Conservation (phyloP, 2,888 invertebrate species). For the Nycteola revayana region DNA sequence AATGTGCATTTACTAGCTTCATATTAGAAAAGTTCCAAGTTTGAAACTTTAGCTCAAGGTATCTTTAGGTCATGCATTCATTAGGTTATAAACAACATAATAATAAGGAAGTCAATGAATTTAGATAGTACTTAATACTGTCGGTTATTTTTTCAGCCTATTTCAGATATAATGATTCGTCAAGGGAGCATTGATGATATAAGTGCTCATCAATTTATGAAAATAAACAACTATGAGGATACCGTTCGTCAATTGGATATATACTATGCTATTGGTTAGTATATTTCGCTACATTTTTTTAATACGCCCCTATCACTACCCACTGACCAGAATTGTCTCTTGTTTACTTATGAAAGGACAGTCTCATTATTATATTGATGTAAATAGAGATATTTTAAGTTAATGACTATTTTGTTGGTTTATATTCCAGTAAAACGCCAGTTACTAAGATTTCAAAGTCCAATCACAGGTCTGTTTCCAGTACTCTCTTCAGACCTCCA, state of each 20-base stretch:
- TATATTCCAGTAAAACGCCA: constrained; percentile 92
- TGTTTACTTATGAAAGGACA: no score
- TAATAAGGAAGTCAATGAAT: no score
- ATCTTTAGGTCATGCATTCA: no score
- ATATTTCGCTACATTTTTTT: constrained; percentile 31
- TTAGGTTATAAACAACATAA: no score
- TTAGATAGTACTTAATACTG: constrained; percentile 1
- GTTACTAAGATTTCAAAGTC: constrained; percentile 94
- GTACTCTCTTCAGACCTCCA: constrained; percentile 89
- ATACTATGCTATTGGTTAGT: constrained; percentile 96
- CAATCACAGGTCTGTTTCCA: constrained; percentile 96
- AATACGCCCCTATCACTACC: neutral
- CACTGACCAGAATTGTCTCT: no score
- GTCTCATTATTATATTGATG: no score
- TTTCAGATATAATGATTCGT: constrained; percentile 71
- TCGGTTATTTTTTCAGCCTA: constrained; percentile 38
- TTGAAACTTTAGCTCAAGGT: no score
- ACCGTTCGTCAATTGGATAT: constrained; percentile 94
- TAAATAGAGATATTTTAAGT: no score
- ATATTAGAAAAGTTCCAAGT: no score
- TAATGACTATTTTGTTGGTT: no score
- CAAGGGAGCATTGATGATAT: constrained; percentile 89
- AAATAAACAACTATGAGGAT: constrained; percentile 93
- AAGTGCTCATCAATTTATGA: constrained; percentile 89
- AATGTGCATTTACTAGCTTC: no score